Base-by-base conservation (phyloP, 2,113 vertebrate species). In the Ciconia stormi region DNA sequence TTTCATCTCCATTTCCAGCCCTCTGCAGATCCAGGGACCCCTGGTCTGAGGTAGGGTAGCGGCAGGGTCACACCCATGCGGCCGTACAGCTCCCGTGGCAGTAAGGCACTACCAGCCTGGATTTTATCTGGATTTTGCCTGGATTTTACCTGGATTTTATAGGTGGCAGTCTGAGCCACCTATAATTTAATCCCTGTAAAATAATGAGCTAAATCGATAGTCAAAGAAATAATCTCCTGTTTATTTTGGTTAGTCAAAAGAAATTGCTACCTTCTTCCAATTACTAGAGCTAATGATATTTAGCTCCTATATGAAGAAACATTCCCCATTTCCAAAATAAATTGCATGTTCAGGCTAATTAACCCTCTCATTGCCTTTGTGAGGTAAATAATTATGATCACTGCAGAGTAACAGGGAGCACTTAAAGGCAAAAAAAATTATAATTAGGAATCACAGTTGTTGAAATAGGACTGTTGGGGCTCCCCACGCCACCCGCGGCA, bases 31-130 rank as follows among this genome's bases (percentile, higher is more conserved):
- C 30, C 16, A 8, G 17, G n/a, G 19, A 38, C 30, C 36, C 23
- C 56, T 63, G 40, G 8, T 69, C 8, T 67, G 11, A 22, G 27
- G 11, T 6, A 25, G 20, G 18, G 44, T 85, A 44, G 38, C 9
- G 20, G 7, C 23, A 76, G 53, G 38, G 29, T 49, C 0, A 0
- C 19, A 34, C 14, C 6, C 6, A 4, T 0, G 0, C 2, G 12
- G 23, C n/a, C 2, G 1, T 36, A 56, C 19, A 59, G 44, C 26
- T 88, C 29, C 1, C 0, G 18, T 10, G 46, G 34, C 34, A 73
- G 29, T 20, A 59, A 36, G 2, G 3, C 0, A 0, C 19, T 25
- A 38, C 38, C 16, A 53, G 36, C 40, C 47, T 58, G 47, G 42
- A 34, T 63, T 71, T 52, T 26, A 58, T 16, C 19, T 13, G 66